Evolutionary conservation across 2,113 vertebrate genomes (phyloP).

Genomic region (Silurus glanis): DNA sequence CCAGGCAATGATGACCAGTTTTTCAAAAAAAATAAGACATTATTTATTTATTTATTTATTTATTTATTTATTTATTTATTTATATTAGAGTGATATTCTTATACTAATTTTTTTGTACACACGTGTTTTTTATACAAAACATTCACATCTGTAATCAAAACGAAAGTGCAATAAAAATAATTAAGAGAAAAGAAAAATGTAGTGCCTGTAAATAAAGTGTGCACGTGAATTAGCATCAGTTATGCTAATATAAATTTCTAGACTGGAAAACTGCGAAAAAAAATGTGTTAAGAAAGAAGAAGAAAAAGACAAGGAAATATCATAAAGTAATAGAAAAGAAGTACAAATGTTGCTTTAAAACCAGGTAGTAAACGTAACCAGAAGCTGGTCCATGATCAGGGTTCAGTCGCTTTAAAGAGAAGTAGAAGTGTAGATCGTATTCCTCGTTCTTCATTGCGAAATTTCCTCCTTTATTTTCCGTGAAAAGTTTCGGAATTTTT

Average conservation of each 20-base stretch:
- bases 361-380: not conserved
- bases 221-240: not conserved
- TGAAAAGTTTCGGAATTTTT: not conserved
- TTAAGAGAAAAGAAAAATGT: not conserved
- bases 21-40: slow-evolving; percentile 69
- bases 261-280: too few relatives aligned
- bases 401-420: not conserved
- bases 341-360: not conserved
- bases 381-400: not conserved
- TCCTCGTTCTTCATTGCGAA: not conserved
- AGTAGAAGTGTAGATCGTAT: too few relatives aligned
- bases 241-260: not conserved
- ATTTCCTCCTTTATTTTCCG: not conserved
- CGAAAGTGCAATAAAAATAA: not conserved
- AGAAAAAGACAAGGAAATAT: not conserved
- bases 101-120: slow-evolving; percentile 59
- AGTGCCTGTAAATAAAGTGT: not conserved
- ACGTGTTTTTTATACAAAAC: slow-evolving; percentile 51
- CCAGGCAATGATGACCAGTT: slow-evolving; percentile 11
- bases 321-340: not conserved
- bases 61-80: slow-evolving; percentile 75
- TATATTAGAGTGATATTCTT: not conserved
- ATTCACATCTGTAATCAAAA: not conserved
- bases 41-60: slow-evolving; percentile 71
- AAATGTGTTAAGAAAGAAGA: too few relatives aligned